Base-by-base conservation (phyloP, 2,797 vertebrate genomes). In the Capromys pilorides region DNA sequence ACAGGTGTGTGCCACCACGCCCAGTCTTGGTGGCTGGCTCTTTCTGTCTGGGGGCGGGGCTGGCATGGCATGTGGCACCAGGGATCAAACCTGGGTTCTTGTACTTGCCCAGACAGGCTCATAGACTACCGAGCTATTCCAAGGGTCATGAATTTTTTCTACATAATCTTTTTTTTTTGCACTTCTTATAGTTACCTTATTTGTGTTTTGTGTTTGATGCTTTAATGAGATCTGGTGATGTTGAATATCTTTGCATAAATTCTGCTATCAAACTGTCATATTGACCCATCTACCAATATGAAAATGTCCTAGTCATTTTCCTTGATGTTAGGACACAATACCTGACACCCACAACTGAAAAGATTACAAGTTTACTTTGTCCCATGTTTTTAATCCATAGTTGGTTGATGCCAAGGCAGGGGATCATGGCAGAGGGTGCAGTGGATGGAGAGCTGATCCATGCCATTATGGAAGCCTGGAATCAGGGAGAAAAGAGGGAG, bases 251-350 rank as follows among this genome's bases (percentile, higher is more conserved):
- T 80, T 90, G 8, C 26, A 64, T 7, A 80, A 49, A 78, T 41
- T 84, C 19, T 86, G 49, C 39, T 54, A 51, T 57, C 80, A 61
- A 77, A 84, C 57, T 86, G 96, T 62, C 86, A 71, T 91, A 86
- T 87, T 71, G 59, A 33, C 45, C 77, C 66, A 0, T 69, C 33
- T 92, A 66, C 19, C 82, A 49, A 51, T 67, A 59, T 21, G n/a
- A 88, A 45, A 81, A 41, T 45, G 24, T 41, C n/a, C 26, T 75
- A 39, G 71, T 75, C 71, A 75, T 1, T 39, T 75, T 28, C 24
- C 24, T 45, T 75, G 41, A 28, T 26, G 41, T 39, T 45, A 26
- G 24, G 6, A 45, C 73, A 45, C 73, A 45, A 26, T 16, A 45
- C 22, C 24, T 16, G 24, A 45, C 24, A 45, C 71, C 36, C 6